Evolutionary conservation across 2,113 vertebrate species (phyloP), one percentile per base, ranked within the genome.

Genomic region (Chloropsis hardwickii): DNA sequence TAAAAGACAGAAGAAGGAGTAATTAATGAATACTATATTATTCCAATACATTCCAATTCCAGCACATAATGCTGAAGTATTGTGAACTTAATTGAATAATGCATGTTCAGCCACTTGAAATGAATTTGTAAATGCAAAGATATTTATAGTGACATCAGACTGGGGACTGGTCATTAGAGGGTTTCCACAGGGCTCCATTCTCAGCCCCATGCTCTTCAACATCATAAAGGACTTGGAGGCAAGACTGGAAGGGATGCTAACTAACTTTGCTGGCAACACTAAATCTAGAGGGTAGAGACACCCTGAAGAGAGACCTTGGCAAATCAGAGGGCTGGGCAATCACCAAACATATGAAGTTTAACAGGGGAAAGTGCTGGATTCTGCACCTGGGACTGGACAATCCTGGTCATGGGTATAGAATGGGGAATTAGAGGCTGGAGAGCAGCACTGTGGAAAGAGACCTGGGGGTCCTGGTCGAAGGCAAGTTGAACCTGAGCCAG

Each of bases 401-500:
- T n/a, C 8, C 20, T 62, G 24, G 19, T 29, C 1, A 0, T 54
- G 19, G 29, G 12, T 21, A 24, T 4, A 40, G 40, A 14, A 15
- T 62, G 39, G n/a, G 39, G 5, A 47, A 54, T 12, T 5, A 21
- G n/a, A 40, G 2, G 10, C 5, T 47, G 40, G 19, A 77, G 5
- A 53, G 28, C 3, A 40, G 23, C 6, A 1, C n/a, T 9, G 15
- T 18, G 10, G 33, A 61, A 70, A 61, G 15, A 3, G 39, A 21
- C 15, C 5, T 47, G n/a, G 6, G 3, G 7, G 0, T 62, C 1
- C n/a, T 47, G 47, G 10, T 29, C 0, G 0, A 4, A 25, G 40
- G 11, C 1, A 25, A 21, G 9, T 9, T 21, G 7, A 29, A n/a
- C 3, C 0, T 21, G 23, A 79, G 7, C 1, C 40, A 70, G 19